phyloP scores from a whole-genome alignment of 2,113 vertebrate species.

The Oxyura jamaicensis region DNA sequence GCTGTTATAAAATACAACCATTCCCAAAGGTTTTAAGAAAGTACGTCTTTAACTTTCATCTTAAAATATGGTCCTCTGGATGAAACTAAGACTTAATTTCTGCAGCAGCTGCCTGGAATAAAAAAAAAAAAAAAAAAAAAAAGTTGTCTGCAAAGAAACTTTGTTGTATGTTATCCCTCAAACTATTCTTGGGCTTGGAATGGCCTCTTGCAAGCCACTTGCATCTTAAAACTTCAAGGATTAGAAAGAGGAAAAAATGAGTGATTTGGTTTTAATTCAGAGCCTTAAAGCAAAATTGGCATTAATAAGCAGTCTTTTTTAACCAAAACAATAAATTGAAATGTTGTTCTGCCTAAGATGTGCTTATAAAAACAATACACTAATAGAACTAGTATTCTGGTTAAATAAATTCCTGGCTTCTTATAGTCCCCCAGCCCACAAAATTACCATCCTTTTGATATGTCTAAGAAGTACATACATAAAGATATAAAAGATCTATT shows the following conservation, averaged over 20 bases:
- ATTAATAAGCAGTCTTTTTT: conserved; percentile 53
- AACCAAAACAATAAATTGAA: conserved; percentile 61
- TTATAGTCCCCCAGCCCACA: not conserved
- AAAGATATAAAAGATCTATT: conserved; percentile 14
- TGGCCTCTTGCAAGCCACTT: conserved; percentile 19
- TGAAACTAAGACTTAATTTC: not conserved
- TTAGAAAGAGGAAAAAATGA: conserved; percentile 52
- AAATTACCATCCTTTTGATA: conserved; percentile 61
- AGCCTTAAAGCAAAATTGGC: conserved; percentile 59
- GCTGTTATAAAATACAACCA: not conserved
- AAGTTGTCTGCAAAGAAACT: not conserved
- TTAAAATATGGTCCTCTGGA: not conserved
- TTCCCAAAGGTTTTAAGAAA: not conserved
- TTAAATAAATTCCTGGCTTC: conserved; percentile 51
- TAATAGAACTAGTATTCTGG: conserved; percentile 50
- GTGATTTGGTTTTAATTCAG: conserved; percentile 63
- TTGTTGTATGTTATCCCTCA: conserved; percentile 24
- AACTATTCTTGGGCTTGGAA: conserved; percentile 39
- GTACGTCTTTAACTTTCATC: not conserved
- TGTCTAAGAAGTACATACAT: not conserved
- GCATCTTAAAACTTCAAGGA: conserved; percentile 50
- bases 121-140: not conserved
- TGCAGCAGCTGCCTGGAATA: not conserved
- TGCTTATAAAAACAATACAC: conserved; percentile 47
- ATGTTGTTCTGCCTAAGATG: conserved; percentile 34